These are phyloP conservation scores for Microtus oregoni DNA, from an alignment of 2,113 vertebrate genomes.

Conservation along the genomic window DNA sequence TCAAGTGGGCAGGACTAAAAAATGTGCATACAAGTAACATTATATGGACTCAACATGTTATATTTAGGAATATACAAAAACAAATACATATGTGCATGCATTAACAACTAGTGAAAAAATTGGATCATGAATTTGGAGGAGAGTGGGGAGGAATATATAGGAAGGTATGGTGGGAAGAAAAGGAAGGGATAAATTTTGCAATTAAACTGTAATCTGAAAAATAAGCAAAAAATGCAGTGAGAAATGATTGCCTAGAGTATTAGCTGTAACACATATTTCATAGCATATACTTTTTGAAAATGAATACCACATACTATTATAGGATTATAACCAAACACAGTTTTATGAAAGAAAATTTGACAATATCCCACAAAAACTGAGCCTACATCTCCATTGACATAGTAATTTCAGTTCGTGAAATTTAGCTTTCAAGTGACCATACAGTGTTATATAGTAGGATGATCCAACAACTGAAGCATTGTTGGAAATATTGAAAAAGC, in stretches of 20 bases:
- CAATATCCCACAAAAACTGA: conserved; percentile 4
- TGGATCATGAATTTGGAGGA: not conserved
- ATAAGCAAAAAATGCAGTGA: not conserved
- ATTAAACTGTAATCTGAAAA: not conserved
- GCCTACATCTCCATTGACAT: not conserved
- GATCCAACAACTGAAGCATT: not conserved
- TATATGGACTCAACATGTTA: not conserved
- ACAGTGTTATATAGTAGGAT: not conserved
- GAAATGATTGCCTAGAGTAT: not conserved
- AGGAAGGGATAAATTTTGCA: not conserved
- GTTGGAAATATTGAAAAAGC: conserved; percentile 49
- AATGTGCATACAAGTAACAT: not conserved
- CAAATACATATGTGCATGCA: not conserved
- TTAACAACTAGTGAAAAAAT: not conserved
- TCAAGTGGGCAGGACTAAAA: not conserved
- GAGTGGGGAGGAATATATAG: not conserved
- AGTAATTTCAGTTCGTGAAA: not conserved
- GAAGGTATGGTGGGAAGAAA: not conserved
- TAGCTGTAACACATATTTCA: not conserved
- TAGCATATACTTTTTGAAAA: not conserved
- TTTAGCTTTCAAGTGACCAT: conserved; percentile 7
- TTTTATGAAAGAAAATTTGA: conserved; percentile 34
- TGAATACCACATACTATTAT: not conserved
- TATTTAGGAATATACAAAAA: not conserved
- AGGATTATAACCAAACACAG: conserved; percentile 7